phyloP scores from a whole-genome alignment of 53 echinoderm and acorn worm species.

The Zoroaster sp. region DNA sequence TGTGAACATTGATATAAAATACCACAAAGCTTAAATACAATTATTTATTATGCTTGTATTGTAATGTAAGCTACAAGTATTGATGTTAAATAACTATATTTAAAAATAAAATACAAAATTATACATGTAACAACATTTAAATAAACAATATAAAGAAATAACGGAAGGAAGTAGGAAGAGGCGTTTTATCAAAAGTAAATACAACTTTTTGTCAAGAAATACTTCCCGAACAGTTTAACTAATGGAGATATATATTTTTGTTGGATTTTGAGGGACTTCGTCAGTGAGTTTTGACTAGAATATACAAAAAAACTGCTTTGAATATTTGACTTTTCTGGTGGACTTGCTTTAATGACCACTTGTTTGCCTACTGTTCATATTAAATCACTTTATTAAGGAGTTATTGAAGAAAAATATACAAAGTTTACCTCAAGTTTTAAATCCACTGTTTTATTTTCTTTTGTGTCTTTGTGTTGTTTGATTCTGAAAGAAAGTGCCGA shows the following conservation, averaged over 20 bases:
- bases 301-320: constrained; percentile 29
- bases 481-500: no score
- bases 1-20: constrained; percentile 23
- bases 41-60: constrained; percentile 53
- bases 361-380: constrained; percentile 56
- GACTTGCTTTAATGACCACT: constrained; percentile 15
- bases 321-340: constrained; percentile 45
- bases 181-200: constrained; percentile 34
- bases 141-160: not conserved
- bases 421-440: constrained; percentile 22
- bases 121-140: constrained; percentile 37
- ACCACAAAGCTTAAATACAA: not conserved
- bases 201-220: constrained; percentile 38
- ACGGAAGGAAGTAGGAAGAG: not conserved
- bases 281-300: constrained; percentile 29
- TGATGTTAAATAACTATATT: constrained; percentile 12
- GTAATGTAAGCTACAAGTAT: constrained; percentile 45
- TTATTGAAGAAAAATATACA: constrained; percentile 38
- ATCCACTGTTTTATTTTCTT: not conserved
- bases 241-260: constrained; percentile 59
- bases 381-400: constrained; percentile 52
- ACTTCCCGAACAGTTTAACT: constrained; percentile 53
- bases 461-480: not conserved
- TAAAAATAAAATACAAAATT: not conserved
- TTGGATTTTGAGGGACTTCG: constrained; percentile 23